Evolutionary conservation across 2,113 vertebrate genomes (phyloP).

Genomic region (Colossoma macropomum): DNA sequence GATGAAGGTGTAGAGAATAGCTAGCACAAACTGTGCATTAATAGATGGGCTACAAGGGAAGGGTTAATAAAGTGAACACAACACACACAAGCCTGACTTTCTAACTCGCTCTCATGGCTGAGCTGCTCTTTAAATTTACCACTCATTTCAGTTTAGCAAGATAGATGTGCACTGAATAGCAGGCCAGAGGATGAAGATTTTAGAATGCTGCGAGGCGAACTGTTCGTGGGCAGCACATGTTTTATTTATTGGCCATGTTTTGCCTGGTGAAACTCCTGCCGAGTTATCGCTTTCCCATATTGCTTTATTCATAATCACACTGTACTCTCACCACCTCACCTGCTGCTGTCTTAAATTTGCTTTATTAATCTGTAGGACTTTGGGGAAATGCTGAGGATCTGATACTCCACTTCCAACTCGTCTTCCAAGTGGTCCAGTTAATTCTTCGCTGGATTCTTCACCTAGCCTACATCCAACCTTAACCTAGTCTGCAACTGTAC

Average conservation of each 20-base stretch:
- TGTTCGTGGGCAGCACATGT: not conserved
- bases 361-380: slow-evolving; percentile 1
- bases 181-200: not conserved
- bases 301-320: slow-evolving; percentile 12
- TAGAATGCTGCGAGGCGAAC: not conserved
- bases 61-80: too few species aligned
- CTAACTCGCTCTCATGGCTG: too few species aligned
- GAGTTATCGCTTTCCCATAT: not conserved
- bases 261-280: not conserved
- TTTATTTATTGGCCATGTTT: slow-evolving; percentile 6
- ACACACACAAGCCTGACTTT: too few species aligned
- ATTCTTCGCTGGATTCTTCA: too few species aligned
- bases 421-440: not conserved
- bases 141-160: not conserved
- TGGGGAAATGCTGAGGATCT: not conserved
- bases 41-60: too few species aligned
- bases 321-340: not conserved
- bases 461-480: too few species aligned
- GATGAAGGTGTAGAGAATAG: too few species aligned
- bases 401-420: not conserved
- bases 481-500: too few species aligned
- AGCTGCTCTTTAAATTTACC: not conserved
- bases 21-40: too few species aligned
- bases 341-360: not conserved
- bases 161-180: not conserved